Evolutionary conservation across 35 echinoderm and acorn worm genomes (phyloP).

Genomic region (Apostichopus parvimensis): DNA sequence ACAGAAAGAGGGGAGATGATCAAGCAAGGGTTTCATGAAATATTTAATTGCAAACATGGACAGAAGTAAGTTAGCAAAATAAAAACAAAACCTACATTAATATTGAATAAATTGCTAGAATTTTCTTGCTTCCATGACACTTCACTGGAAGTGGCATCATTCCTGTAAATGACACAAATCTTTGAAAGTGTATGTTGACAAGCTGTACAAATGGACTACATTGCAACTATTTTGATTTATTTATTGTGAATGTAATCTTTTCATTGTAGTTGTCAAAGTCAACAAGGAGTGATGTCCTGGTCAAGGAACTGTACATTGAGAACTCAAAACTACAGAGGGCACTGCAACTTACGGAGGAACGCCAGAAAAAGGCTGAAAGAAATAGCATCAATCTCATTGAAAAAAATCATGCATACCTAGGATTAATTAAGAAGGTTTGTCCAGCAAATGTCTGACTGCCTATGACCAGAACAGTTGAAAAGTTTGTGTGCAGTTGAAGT

Average conservation of each 20-base stretch:
- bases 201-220: too few relatives aligned
- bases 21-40: too few relatives aligned
- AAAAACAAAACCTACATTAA: too few relatives aligned
- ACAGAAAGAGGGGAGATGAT: too few relatives aligned
- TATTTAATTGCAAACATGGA: too few relatives aligned
- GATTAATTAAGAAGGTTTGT: conserved; percentile 70
- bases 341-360: conserved; percentile 85
- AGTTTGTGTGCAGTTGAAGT: neutral
- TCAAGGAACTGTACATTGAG: conserved; percentile 92
- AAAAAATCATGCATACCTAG: conserved; percentile 87
- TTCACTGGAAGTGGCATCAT: too few relatives aligned
- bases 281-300: conserved; percentile 70
- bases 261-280: conserved; percentile 76
- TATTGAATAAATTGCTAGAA: too few relatives aligned
- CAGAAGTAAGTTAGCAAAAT: too few relatives aligned
- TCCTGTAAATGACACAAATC: too few relatives aligned
- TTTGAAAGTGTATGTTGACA: too few relatives aligned
- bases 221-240: too few relatives aligned
- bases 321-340: conserved; percentile 93
- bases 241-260: neutral
- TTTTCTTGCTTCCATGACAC: too few relatives aligned
- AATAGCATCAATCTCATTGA: conserved; percentile 81
- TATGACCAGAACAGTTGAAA: neutral
- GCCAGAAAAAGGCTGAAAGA: conserved; percentile 86
- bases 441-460: conserved; percentile 57